Evolutionary conservation across 2,113 vertebrate species (phyloP).

Genomic region (Gallinago media): DNA sequence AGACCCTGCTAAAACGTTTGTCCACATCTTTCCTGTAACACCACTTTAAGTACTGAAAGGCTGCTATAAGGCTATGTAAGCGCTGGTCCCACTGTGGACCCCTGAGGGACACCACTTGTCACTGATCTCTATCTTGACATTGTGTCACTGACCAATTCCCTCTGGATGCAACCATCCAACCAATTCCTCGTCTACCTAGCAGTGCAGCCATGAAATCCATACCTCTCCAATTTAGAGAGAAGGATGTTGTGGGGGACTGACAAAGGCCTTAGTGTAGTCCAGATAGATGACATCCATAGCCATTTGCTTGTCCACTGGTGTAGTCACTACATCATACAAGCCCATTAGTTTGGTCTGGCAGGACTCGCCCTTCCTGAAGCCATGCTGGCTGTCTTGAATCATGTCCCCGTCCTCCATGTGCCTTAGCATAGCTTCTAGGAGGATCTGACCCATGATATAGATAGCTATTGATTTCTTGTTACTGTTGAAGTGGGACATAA

Average conservation of each 20-base stretch:
- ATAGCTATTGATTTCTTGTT: neutral
- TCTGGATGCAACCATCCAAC: neutral
- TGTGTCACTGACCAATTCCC: neutral
- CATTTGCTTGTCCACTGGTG: neutral
- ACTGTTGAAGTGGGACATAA: neutral
- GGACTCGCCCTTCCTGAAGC: neutral
- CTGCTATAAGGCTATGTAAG: neutral
- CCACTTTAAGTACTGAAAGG: neutral
- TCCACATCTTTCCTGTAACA: neutral
- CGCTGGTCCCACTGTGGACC: neutral
- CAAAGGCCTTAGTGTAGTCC: neutral
- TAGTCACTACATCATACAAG: neutral
- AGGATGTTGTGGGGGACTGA: neutral
- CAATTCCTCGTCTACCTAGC: neutral
- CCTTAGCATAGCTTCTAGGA: neutral
- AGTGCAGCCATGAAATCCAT: neutral
- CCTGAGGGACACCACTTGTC: neutral
- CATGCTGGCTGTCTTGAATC: neutral
- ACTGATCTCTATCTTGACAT: neutral
- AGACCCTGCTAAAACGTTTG: neutral
- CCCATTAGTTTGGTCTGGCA: neutral
- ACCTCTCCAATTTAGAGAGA: neutral
- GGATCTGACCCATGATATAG: neutral
- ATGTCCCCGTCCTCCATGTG: neutral
- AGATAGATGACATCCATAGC: neutral